Evolutionary conservation across 2,797 vertebrate species (phyloP).

Genomic region (Alcedo atthis): DNA sequence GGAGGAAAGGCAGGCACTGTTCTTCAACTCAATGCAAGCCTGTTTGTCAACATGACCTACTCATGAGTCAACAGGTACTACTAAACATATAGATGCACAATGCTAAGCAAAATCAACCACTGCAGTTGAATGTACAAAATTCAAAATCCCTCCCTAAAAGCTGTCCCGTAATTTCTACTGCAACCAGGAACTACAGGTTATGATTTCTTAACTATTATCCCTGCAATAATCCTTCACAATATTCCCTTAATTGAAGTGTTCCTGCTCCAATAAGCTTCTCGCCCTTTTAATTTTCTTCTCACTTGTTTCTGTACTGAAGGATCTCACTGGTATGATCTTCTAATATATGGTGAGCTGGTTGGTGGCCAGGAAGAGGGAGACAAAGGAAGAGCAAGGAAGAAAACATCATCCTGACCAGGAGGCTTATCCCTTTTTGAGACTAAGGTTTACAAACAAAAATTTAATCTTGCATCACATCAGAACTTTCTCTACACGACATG

Average conservation of each 20-base stretch:
- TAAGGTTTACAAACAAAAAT: neutral
- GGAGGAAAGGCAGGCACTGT: neutral
- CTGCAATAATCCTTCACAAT: neutral
- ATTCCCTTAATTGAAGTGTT: neutral
- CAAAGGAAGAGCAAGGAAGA: neutral
- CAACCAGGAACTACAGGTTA: neutral
- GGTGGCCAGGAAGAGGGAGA: neutral
- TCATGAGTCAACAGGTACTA: neutral
- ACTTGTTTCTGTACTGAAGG: neutral
- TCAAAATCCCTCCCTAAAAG: neutral
- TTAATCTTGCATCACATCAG: neutral
- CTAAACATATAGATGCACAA: neutral
- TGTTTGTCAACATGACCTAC: neutral
- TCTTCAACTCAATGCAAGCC: neutral
- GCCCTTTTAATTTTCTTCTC: neutral
- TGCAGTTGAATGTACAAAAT: neutral
- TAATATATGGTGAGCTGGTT: rapidly evolving
- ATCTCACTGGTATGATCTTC: neutral
- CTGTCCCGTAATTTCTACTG: neutral
- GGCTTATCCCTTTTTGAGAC: neutral
- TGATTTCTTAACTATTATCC: neutral
- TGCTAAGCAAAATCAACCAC: neutral
- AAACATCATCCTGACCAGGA: neutral
- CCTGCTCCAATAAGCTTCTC: neutral
- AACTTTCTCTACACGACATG: neutral